Percentiles rank a stretch among this genome's conserved stretches.
Conservation (phyloP, 2,797 vertebrate genomes). For the Syndactyla subalaris region DNA sequence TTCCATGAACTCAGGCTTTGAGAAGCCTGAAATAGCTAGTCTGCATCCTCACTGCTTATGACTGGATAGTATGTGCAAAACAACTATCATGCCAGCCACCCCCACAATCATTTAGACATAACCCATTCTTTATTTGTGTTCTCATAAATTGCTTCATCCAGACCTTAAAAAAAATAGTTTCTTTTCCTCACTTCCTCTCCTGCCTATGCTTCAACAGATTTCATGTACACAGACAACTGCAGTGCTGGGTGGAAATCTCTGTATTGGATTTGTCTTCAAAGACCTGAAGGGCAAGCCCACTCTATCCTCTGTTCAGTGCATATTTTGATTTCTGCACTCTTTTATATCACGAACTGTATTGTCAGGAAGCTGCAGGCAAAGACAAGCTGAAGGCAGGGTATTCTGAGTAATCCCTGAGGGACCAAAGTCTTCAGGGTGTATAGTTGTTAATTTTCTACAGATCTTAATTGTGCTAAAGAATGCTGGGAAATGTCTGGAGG, state of each 20-base stretch:
- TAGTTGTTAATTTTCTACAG: background rate
- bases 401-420: background rate
- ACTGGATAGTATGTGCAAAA: constrained; percentile 13
- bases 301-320: background rate
- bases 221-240: background rate
- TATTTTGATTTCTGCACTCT: background rate
- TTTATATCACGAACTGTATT: background rate
- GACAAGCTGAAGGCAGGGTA: background rate
- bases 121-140: constrained; percentile 22
- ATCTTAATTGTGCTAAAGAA: background rate
- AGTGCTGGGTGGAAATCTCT: background rate
- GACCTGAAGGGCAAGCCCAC: background rate
- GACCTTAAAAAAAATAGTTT: background rate
- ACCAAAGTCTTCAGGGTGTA: background rate
- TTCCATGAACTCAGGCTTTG: background rate
- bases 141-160: background rate
- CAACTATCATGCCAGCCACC: background rate
- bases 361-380: background rate
- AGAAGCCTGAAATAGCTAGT: background rate
- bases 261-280: background rate
- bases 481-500: background rate
- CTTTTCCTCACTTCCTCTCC: background rate
- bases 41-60: background rate
- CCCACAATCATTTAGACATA: background rate
- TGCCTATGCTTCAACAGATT: background rate